Base-by-base conservation (phyloP, 2,113 vertebrate species). In the Tautogolabrus adspersus region DNA sequence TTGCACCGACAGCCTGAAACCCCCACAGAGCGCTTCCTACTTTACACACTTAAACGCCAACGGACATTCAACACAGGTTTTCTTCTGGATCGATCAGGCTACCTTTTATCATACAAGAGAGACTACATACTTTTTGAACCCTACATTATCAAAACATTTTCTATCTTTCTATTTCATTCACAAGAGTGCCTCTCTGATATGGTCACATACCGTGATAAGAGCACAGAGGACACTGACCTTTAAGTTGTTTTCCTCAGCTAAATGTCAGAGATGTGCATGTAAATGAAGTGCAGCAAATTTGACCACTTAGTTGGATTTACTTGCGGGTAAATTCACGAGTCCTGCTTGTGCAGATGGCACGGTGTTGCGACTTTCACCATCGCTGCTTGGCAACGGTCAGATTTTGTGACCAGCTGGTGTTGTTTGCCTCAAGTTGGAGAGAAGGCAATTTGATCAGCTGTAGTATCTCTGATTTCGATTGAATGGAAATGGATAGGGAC, bases 1-100 rank as follows among this genome's bases (percentile, higher is more conserved):
- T 42, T 8, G 59, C 69, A 21, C 1, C 5, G 54, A 70, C 82
- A 82, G 71, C 59, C 79, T 61, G 73, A 58, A 51, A 77, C 74
- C 68, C 75, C 72, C 57, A 84, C 77, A 49, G 9, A 64, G 11
- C 0, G 2, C 56, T 38, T 4, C 61, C 26, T 5, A 22, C 57
- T 34, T 46, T 15, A 15, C 22, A 34, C 12, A 40, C 10, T 9
- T 12, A 19, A 10, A 64, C n/a, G 12, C 40, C 51, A 16, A 23
- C 15, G 10, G 12, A 58, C 1, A 2, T 10, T 56, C 22, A 62
- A 5, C 23, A 10, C 18, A 3, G n/a, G 38, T 44, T 55, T 38
- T 58, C 49, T 40, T 46, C 22, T 40, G 40, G 40, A 42, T 3
- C 40, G 11, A 11, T 11, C 30, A 34, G 5, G 1, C 3, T 34